A percentile compares a stretch with the other conserved stretches of the same genome.
phyloP scores from a whole-genome alignment of 2,888 invertebrate species.

The Calephelis perditalis region DNA sequence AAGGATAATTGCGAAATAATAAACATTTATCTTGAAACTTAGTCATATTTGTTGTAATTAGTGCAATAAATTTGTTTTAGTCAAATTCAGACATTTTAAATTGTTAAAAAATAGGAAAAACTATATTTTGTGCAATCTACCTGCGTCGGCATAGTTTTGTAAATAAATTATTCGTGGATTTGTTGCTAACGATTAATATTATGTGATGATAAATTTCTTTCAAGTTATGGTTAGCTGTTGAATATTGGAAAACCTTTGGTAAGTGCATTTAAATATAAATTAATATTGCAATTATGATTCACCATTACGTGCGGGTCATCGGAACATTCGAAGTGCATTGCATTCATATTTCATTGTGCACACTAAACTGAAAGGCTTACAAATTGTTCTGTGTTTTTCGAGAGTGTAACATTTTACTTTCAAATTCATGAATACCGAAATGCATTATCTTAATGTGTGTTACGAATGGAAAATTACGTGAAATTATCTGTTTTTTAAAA shows the following conservation, averaged over 20 bases:
- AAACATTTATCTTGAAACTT: slow-evolving; percentile 49
- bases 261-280: slow-evolving; percentile 53
- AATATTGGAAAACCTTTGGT: slow-evolving; percentile 58
- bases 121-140: slow-evolving; percentile 69
- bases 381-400: background rate
- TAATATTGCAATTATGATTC: slow-evolving; percentile 53
- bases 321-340: slow-evolving; percentile 7
- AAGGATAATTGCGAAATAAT: slow-evolving; percentile 57
- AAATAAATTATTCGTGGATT: slow-evolving; percentile 38
- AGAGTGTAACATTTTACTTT: background rate
- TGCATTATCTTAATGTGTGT: background rate
- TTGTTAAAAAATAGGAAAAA: slow-evolving; percentile 44
- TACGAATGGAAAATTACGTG: background rate
- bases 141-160: slow-evolving; percentile 68
- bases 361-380: background rate
- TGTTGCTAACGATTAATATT: background rate
- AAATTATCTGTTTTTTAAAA: background rate
- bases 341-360: slow-evolving; percentile 10
- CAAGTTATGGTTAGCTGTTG: slow-evolving; percentile 44
- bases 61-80: slow-evolving; percentile 57
- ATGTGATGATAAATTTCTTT: slow-evolving; percentile 39
- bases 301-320: slow-evolving; percentile 40
- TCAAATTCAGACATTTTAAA: slow-evolving; percentile 43
- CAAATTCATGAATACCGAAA: background rate
- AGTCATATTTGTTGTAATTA: slow-evolving; percentile 49